Conservation (phyloP, 2,113 vertebrate genomes). For the Bagarius yarrelli region DNA sequence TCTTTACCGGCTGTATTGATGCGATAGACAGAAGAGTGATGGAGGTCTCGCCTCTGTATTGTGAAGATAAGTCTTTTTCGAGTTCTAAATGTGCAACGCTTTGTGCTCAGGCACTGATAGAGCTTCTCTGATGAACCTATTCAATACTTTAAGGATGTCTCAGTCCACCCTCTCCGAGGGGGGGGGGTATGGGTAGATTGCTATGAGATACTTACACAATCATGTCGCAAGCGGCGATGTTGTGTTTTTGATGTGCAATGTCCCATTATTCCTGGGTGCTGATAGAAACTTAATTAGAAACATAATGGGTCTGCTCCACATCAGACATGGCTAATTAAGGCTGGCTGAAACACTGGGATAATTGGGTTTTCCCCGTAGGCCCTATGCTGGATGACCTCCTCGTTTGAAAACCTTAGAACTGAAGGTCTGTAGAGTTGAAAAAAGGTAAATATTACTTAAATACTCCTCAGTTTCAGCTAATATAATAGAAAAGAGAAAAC, state of each 20-base stretch:
- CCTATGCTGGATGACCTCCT: constrained; percentile 25
- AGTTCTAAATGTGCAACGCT: constrained; percentile 30
- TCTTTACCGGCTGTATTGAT: constrained; percentile 36
- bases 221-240: constrained; percentile 54
- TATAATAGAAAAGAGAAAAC: no score
- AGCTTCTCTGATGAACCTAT: constrained; percentile 43
- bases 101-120: constrained; percentile 36
- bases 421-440: background rate
- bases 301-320: constrained; percentile 72
- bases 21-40: constrained; percentile 43
- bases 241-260: constrained; percentile 63
- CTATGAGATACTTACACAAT: constrained; percentile 60
- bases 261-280: constrained; percentile 68
- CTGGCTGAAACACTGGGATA: constrained; percentile 63
- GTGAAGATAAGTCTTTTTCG: constrained; percentile 47
- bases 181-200: constrained; percentile 56
- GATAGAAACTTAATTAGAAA: constrained; percentile 76
- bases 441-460: no score
- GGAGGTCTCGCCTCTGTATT: constrained; percentile 44
- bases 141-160: constrained; percentile 45
- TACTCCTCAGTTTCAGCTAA: no score
- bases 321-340: constrained; percentile 77
- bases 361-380: constrained; percentile 68
- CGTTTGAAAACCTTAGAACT: background rate
- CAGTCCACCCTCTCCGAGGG: constrained; percentile 55